Conservation (phyloP, 2,888 invertebrate species). For the Lepidochitona cinerea region DNA sequence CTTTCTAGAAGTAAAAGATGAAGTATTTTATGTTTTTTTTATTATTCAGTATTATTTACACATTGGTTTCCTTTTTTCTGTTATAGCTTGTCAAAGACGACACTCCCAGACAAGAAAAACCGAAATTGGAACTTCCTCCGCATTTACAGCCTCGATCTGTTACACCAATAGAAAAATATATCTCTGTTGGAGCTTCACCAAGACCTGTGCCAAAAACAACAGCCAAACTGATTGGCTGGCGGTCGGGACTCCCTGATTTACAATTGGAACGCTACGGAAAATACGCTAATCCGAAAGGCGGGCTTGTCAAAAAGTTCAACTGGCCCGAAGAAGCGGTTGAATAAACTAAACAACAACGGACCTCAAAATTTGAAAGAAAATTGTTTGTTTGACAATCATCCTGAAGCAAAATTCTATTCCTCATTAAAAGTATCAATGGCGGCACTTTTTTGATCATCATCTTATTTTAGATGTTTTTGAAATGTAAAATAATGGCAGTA, state of each 20-base stretch:
- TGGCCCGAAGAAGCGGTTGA: slow-evolving; percentile 68
- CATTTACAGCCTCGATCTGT: slow-evolving; percentile 56
- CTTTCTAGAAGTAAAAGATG: too few species aligned
- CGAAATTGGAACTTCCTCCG: slow-evolving; percentile 43
- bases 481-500: too few species aligned
- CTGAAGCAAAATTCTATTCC: too few species aligned
- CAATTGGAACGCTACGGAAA: slow-evolving; percentile 66
- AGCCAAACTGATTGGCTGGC: slow-evolving; percentile 64
- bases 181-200: slow-evolving; percentile 63
- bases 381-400: too few species aligned
- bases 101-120: slow-evolving; percentile 39
- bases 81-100: slow-evolving; percentile 67
- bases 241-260: slow-evolving; percentile 53
- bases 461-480: too few species aligned
- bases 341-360: too few species aligned
- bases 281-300: slow-evolving; percentile 66
- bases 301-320: slow-evolving; percentile 64
- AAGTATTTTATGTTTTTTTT: too few species aligned
- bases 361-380: too few species aligned
- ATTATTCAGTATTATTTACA: too few species aligned
- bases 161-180: slow-evolving; percentile 64
- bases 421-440: too few species aligned
- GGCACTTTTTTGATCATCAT: too few species aligned
- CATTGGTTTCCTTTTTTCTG: too few species aligned
- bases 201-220: slow-evolving; percentile 65